Base-by-base conservation (phyloP, 1,140 invertebrate genomes). In the Druon quercuslanigerum region DNA sequence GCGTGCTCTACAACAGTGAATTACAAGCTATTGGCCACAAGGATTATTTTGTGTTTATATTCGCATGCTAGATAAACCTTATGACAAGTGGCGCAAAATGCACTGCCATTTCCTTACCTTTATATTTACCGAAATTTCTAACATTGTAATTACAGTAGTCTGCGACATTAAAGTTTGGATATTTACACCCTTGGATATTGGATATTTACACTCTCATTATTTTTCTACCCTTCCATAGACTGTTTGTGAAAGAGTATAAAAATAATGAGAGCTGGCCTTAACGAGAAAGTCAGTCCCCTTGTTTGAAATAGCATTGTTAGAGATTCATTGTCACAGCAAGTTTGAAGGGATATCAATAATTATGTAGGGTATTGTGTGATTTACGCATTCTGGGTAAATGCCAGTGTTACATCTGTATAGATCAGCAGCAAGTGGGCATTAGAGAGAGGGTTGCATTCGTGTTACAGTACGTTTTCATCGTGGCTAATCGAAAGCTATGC, bases 381-480 rank as follows among this genome's bases (percentile, higher is more conserved):
- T 66, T 66, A 66, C 60, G 60, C 60, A 66, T 66, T 66, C 60
- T 66, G 60, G 60, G 13, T 25, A 66, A 66, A 66, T 66, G 25
- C 25, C 60, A 66, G 20, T 13, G 25, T 66, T n/a, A 40, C 60
- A 40, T 66, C 25, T 66, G 11, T 66, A 14, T 14, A 33, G 40
- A 66, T 66, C 60, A 40, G 11, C 60, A 40, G 11, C 8, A 33
- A 66, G 60, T 25, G 60, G 12, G 25, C 16, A 33, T 40, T 66
- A n/a, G 60, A 11, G 56, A 25, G 40, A 33, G 40, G n/a, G 60
- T 14, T 25, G 60, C 33, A 4, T 66, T 14, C 25, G 19, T 60
- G 33, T 14, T n/a, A n/a, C 60, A 66, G 60, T 66, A 66, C 60
- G 60, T 66, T 66, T 66, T 66, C 60, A 66, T 66, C 60, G 60